Percentiles rank a stretch among this genome's conserved stretches.
Evolutionary conservation across 2,797 vertebrate genomes (phyloP).

Genomic region (Oreochromis grahami): DNA sequence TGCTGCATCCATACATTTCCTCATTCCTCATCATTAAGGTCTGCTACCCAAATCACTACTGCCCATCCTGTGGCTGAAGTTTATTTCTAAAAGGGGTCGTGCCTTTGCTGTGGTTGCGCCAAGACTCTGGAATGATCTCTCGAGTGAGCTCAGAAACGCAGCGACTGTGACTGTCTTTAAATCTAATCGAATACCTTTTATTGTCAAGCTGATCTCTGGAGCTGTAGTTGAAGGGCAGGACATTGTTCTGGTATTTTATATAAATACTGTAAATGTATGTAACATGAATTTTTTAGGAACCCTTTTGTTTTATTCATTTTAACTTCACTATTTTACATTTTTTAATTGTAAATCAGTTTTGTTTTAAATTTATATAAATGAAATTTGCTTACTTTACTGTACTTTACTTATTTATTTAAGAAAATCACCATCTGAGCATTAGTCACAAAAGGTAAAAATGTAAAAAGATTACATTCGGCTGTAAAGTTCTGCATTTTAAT

Average conservation of each 20-base stretch:
- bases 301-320: neutral
- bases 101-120: neutral
- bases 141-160: neutral
- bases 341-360: neutral
- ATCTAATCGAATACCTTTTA: neutral
- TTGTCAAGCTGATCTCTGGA: neutral
- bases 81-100: neutral
- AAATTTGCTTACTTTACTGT: neutral
- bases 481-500: neutral
- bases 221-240: neutral
- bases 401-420: neutral
- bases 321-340: neutral
- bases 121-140: neutral
- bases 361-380: neutral
- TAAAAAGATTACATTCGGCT: accelerated
- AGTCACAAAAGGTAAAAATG: accelerated
- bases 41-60: neutral
- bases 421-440: neutral
- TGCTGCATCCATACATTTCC: neutral
- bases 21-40: neutral
- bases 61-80: neutral
- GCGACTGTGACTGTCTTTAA: neutral
- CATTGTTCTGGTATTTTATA: neutral
- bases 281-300: neutral
- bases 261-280: neutral